Conservation (phyloP, 37 sponge, comb jelly and placozoan species). For the Beroe forskalii region DNA sequence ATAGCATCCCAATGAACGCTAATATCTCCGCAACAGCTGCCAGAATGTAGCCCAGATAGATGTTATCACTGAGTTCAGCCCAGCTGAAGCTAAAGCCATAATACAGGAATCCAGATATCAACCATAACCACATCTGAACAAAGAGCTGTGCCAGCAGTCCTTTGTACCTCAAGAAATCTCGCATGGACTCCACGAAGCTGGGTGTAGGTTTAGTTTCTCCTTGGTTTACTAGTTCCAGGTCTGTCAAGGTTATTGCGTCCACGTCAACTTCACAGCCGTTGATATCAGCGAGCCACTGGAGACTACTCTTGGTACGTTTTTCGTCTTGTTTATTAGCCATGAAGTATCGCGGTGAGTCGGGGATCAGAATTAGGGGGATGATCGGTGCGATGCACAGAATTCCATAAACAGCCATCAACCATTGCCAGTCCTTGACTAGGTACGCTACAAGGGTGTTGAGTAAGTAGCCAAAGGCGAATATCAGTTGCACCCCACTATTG, state of each 20-base stretch:
- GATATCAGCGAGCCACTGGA: slow-evolving; percentile 16
- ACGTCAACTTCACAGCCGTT: not conserved
- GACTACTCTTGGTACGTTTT: not conserved
- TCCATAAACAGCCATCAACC: not conserved
- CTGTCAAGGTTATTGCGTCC: not conserved
- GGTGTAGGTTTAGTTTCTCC: not conserved
- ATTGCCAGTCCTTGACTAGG: slow-evolving; percentile 2
- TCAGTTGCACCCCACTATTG: not conserved
- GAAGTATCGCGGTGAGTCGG: not conserved
- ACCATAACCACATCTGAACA: not conserved
- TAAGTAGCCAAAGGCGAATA: not conserved
- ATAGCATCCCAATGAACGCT: not conserved
- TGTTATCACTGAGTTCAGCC: not conserved
- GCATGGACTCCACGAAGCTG: not conserved
- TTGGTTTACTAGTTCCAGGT: not conserved
- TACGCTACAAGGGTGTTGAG: not conserved
- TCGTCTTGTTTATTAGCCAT: not conserved
- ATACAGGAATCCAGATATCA: not conserved
- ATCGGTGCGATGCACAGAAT: not conserved
- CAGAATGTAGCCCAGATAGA: not conserved
- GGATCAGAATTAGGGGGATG: slow-evolving; percentile 7
- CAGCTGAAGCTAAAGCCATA: not conserved
- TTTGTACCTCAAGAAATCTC: slow-evolving; percentile 32
- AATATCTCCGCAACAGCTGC: not conserved
- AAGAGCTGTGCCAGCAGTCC: not conserved